phyloP scores from a whole-genome alignment of 2,797 vertebrate species.

The Sebastes variabilis region DNA sequence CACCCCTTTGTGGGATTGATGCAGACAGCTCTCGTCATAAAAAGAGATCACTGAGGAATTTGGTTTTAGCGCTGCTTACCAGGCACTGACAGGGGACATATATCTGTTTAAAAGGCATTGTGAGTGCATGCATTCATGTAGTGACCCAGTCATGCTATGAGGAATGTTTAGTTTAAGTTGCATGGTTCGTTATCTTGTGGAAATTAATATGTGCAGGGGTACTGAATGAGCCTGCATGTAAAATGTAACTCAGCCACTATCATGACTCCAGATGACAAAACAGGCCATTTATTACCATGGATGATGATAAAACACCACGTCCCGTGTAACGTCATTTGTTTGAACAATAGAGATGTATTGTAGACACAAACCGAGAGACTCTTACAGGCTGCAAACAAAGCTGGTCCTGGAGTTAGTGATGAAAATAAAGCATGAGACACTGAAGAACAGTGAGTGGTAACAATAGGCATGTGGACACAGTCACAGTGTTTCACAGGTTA shows the following conservation, averaged over 20 bases:
- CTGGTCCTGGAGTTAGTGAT: background rate
- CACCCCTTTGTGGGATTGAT: conserved; percentile 74
- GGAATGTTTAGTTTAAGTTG: conserved; percentile 18
- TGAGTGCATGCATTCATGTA: conserved; percentile 12
- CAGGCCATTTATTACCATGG: background rate
- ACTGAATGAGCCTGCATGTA: conserved; percentile 2
- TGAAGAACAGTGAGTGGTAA: conserved; percentile 7
- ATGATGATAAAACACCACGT: conserved; percentile 9
- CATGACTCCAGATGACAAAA: conserved; percentile 9
- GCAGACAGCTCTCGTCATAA: conserved; percentile 64
- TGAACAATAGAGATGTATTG: conserved; percentile 9
- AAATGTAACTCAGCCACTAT: conserved; percentile 7
- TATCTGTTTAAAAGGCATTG: conserved; percentile 57
- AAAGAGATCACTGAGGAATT: conserved; percentile 70
- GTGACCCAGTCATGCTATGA: background rate
- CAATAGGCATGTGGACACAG: conserved; percentile 9
- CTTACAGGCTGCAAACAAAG: conserved; percentile 10
- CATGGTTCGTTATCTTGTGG: conserved; percentile 1
- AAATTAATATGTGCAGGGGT: conserved; percentile 3
- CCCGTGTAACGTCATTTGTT: background rate
- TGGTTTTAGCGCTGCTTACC: conserved; percentile 57
- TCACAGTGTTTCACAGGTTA: conserved; percentile 29
- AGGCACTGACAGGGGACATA: conserved; percentile 60
- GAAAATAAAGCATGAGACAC: conserved; percentile 9
- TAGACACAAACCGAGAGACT: conserved; percentile 2